Conservation (phyloP, 1,140 invertebrate genomes). For the Drosophila cardini region DNA sequence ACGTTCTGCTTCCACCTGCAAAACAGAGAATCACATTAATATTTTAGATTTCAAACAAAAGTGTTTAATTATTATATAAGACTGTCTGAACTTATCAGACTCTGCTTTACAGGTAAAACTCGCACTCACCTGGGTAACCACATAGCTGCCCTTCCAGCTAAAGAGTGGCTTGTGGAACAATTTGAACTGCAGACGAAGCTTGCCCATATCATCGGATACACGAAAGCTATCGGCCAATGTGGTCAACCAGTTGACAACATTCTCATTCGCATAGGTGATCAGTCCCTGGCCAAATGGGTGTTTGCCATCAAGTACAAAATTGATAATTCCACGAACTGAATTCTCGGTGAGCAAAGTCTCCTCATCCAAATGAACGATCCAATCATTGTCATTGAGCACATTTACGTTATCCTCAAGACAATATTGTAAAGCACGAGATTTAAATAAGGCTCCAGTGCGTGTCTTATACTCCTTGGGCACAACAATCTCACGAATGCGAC, state of each 20-base stretch:
- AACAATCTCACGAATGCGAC: conserved; percentile 92
- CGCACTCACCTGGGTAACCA: conserved; percentile 92
- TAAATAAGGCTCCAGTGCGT: conserved; percentile 96
- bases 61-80: too few relatives aligned
- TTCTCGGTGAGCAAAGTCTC: conserved; percentile 98
- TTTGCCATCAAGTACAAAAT: conserved; percentile 97
- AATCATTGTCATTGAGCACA: conserved; percentile 94
- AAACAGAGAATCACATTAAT: neutral
- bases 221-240: conserved; percentile 98
- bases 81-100: too few relatives aligned
- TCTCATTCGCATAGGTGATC: conserved; percentile 98
- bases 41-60: too few relatives aligned
- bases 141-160: conserved; percentile 99
- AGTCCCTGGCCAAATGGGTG: conserved; percentile 99
- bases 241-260: conserved; percentile 98
- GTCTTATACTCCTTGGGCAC: conserved; percentile 94
- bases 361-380: conserved; percentile 99
- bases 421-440: conserved; percentile 97
- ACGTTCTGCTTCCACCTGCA: conserved; percentile 93
- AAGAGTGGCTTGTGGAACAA: conserved; percentile 97
- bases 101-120: too few relatives aligned
- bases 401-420: conserved; percentile 97
- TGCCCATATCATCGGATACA: conserved; percentile 98
- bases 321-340: conserved; percentile 95
- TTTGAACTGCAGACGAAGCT: conserved; percentile 95